These are phyloP conservation scores for Mylabris sibirica DNA, from an alignment of 2,888 invertebrate species.

Conservation along the genomic window DNA sequence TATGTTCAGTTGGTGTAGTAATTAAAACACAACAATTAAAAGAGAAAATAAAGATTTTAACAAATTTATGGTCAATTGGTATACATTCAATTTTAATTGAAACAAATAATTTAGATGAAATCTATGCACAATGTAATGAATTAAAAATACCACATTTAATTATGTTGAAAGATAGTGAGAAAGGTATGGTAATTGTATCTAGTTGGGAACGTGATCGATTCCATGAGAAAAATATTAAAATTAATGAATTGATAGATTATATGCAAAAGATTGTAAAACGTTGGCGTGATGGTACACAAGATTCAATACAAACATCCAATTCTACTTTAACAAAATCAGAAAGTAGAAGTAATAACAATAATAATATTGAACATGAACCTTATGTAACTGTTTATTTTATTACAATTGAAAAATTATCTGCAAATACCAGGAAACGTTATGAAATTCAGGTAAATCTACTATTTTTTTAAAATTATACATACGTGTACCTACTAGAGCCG, in stretches of 20 bases:
- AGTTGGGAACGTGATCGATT: constrained; percentile 72
- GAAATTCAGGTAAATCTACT: constrained; percentile 72
- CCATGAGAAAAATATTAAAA: constrained; percentile 65
- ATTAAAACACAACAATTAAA: constrained; percentile 66
- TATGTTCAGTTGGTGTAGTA: constrained; percentile 74
- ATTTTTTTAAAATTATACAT: no score
- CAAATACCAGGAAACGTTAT: constrained; percentile 70
- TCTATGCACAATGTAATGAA: constrained; percentile 69
- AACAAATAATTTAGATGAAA: constrained; percentile 69
- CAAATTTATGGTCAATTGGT: constrained; percentile 76
- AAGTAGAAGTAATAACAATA: constrained; percentile 49
- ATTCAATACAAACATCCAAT: constrained; percentile 29
- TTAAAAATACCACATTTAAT: constrained; percentile 71
- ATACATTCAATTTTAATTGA: constrained; percentile 72
- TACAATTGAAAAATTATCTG: constrained; percentile 71
- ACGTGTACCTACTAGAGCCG: no score
- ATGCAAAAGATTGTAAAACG: constrained; percentile 70
- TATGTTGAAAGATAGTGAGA: constrained; percentile 69
- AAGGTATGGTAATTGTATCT: constrained; percentile 65
- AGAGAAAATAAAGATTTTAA: constrained; percentile 65
- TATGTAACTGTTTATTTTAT: constrained; percentile 71
- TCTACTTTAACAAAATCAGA: constrained; percentile 51
- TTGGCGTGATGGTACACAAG: constrained; percentile 43
- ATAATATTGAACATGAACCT: constrained; percentile 55
- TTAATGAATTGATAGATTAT: constrained; percentile 73